These are phyloP conservation scores for Cirrhinus molitorella DNA, from an alignment of 2,797 vertebrate genomes.

Conservation along the genomic window DNA sequence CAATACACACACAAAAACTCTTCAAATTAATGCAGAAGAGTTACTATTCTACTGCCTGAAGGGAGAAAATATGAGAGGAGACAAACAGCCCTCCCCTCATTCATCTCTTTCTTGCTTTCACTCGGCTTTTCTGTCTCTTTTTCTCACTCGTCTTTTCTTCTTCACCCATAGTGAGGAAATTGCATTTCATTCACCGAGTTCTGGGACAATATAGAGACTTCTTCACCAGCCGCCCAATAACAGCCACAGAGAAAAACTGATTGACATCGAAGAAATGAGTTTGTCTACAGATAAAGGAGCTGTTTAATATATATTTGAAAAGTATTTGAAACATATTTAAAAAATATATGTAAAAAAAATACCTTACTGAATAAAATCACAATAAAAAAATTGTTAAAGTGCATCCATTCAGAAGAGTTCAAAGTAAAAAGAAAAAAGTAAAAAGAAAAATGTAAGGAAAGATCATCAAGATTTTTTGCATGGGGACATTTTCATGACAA, in stretches of 20 bases:
- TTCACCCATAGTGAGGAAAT: slow-evolving; percentile 50
- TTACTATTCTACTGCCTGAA: slow-evolving; percentile 2
- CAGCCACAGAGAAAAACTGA: slow-evolving; percentile 11
- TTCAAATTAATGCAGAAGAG: not conserved
- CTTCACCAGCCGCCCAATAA: slow-evolving; percentile 1
- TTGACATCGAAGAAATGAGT: slow-evolving; percentile 8
- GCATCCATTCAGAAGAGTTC: too few relatives aligned
- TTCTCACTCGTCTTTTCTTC: slow-evolving; percentile 8
- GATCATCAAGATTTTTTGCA: not conserved
- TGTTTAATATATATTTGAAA: slow-evolving; percentile 11
- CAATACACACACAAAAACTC: not conserved
- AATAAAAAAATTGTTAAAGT: too few relatives aligned
- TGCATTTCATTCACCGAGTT: slow-evolving; percentile 62
- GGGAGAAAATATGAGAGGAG: slow-evolving; percentile 10
- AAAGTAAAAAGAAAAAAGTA: too few relatives aligned
- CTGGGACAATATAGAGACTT: slow-evolving; percentile 53
- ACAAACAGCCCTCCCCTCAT: not conserved
- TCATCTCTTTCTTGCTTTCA: slow-evolving; percentile 32
- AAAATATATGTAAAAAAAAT: not conserved
- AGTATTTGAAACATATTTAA: slow-evolving; percentile 15
- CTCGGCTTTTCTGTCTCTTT: not conserved
- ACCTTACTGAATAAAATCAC: not conserved
- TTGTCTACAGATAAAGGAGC: slow-evolving; percentile 9
- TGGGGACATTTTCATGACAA: not conserved
- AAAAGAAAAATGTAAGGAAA: too few relatives aligned